Base-by-base conservation (phyloP, 2,797 vertebrate species). In the Paedocypris micromegethes region DNA sequence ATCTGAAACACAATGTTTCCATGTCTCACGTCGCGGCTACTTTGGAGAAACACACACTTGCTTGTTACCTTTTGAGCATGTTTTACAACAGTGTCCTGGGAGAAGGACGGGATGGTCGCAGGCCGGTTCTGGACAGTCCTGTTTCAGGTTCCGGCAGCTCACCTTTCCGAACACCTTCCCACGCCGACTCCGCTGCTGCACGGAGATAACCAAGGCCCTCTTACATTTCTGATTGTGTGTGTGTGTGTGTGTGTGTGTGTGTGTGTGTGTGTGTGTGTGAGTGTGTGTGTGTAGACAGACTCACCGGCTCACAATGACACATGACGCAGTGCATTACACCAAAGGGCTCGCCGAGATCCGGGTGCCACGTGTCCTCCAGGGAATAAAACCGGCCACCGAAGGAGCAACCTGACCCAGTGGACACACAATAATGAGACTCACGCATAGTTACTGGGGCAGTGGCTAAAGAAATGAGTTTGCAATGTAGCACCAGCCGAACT, bases 261-360 rank as follows among this genome's bases (percentile, higher is more conserved):
- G 65, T 72, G 51, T 67, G 60, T 55, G 65, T 72, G n/a, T n/a
- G n/a, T n/a, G n/a, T n/a, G n/a, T n/a, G n/a, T n/a, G n/a, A n/a
- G n/a, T n/a, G n/a, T n/a, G 54, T 46, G 51, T 67, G 60, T 55
- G 65, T 72, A 48, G 53, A 59, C n/a, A 9, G 4, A 79, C 93
- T 89, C 83, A 98, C 96, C 64, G 91, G 82, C 72, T 98, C 94
- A 8, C 96, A 98, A 83, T 89, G 78, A 79, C 96, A 98, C 81
- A 93, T 87, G 62, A 98, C 93, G 9, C 96, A 98, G 85, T 91
- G 93, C 94, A 97, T 97, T 74, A 98, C 83, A 44, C 96, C 96
- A 5, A 98, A 98, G 5, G 96, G 96, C 67, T 98, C 95, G 9
- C 96, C 96, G 4, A 98, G 87, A 72, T 98, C 95, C 58, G 96